Base-by-base conservation (phyloP, 2,113 vertebrate genomes). In the Atherinomorus stipes region DNA sequence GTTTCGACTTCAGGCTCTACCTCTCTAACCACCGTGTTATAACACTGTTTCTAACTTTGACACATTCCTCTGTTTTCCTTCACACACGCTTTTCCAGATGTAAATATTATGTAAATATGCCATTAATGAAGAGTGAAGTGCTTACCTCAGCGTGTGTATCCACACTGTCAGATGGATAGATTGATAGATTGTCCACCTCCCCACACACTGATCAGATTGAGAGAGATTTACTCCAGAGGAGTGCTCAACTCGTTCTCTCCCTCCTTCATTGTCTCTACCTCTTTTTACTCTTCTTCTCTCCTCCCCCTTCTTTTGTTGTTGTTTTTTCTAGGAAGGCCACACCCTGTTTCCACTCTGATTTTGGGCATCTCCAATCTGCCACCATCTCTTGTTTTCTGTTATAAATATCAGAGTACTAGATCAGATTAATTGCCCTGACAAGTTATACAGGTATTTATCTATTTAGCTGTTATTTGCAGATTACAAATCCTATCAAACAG, bases 161-260 rank as follows among this genome's bases (percentile, higher is more conserved):
- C 76, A 34, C 78, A 1, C 66, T 52, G 42, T 44, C 67, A 78
- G 63, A 83, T 38, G 38, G 72, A 81, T 45, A 16, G 65, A 34
- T 9, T 34, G 31, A 34, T 69, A 34, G 18, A 34, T 34, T 34
- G 15, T 52, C 63, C 61, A 3, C 64, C 52, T 38, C 63, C 67
- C 85, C 71, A 67, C 50, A 58, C 74, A 47, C 84, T 87, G 86
- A 88, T 81, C 63, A 90, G 87, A 85, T 85, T 90, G 87, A 73
- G 54, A 77, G 76, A 72, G 90, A 90, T 87, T 91, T 92, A 87
- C 80, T 83, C 60, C 71, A 72, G 70, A 63, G 69, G 34, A 77
- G 65, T 57, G 70, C 77, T 87, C 74, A 71, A 51, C 54, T 59
- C 83, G 57, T 71, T 77, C 57, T 74, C 54, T 71, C 84, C 77